Evolutionary conservation across 2,113 vertebrate genomes (phyloP).

Genomic region (Paramormyrops kingsleyae): DNA sequence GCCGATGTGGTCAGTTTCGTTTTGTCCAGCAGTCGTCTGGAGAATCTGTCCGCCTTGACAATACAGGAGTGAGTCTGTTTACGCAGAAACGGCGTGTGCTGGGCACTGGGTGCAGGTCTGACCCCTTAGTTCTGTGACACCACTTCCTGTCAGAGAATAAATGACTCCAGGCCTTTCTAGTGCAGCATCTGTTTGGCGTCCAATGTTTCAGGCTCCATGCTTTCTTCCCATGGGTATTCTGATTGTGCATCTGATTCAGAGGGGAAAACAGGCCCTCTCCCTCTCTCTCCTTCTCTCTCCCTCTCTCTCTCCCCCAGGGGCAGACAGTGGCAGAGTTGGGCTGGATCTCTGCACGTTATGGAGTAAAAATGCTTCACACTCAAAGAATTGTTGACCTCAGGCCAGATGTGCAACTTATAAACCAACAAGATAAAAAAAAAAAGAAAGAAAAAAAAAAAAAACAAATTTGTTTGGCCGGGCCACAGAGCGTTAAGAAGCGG

Average conservation of each 20-base stretch:
- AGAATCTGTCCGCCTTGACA: background rate
- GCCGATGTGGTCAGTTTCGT: background rate
- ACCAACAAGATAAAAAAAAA: background rate
- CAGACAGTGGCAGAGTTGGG: background rate
- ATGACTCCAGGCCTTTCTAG: slow-evolving; percentile 43
- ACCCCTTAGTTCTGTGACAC: slow-evolving; percentile 2
- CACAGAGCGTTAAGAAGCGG: slow-evolving; percentile 1
- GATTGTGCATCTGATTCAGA: slow-evolving; percentile 11
- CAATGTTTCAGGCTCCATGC: slow-evolving; percentile 16
- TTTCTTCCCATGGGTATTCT: slow-evolving; percentile 19
- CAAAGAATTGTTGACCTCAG: slow-evolving; percentile 2
- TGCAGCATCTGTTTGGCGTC: slow-evolving; percentile 60
- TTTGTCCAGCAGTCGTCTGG: background rate
- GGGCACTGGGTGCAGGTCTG: slow-evolving; percentile 29
- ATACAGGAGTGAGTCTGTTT: background rate
- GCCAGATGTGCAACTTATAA: slow-evolving; percentile 23
- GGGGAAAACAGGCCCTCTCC: background rate
- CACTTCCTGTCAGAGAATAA: slow-evolving; percentile 29
- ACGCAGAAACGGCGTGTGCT: background rate
- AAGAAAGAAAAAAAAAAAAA: background rate
- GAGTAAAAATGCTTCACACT: slow-evolving; percentile 1
- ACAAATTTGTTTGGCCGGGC: slow-evolving; percentile 19
- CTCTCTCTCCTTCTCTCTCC: background rate
- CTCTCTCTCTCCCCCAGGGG: background rate
- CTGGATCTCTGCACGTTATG: slow-evolving; percentile 9